Conservation (phyloP, 2,113 vertebrate genomes). For the Puma concolor region DNA sequence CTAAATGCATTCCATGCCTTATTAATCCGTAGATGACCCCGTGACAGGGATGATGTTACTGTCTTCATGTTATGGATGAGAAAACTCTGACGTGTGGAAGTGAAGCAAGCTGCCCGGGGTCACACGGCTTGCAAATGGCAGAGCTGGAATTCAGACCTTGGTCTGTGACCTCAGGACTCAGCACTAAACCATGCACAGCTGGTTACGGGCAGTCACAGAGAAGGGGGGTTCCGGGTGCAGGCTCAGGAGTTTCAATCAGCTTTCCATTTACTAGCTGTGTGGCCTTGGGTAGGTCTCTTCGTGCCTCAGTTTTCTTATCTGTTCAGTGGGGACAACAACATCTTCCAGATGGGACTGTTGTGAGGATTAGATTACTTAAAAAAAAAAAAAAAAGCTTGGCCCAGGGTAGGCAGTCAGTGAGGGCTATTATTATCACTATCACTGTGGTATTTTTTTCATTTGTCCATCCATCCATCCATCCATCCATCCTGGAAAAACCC, state of each 20-base stretch:
- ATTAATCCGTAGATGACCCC: rapidly evolving
- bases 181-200: too few species aligned
- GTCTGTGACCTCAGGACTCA: not conserved
- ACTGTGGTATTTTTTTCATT: not conserved
- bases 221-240: not conserved
- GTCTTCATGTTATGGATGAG: not conserved
- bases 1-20: too few species aligned
- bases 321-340: not conserved
- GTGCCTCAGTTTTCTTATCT: not conserved
- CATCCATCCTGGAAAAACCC: not conserved
- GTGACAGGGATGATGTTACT: too few species aligned
- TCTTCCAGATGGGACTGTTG: not conserved
- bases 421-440: not conserved
- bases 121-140: not conserved
- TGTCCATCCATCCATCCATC: not conserved
- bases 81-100: not conserved
- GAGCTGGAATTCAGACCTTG: not conserved
- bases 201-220: not conserved
- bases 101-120: not conserved
- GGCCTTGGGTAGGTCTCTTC: not conserved
- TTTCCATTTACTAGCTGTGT: not conserved
- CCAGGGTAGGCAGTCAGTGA: not conserved
- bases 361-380: not conserved
- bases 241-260: not conserved
- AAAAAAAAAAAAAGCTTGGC: too few species aligned